Evolutionary conservation across 2,888 invertebrate genomes (phyloP), one percentile per base, ranked within the genome.

Genomic region (Habroteleia sp.): DNA sequence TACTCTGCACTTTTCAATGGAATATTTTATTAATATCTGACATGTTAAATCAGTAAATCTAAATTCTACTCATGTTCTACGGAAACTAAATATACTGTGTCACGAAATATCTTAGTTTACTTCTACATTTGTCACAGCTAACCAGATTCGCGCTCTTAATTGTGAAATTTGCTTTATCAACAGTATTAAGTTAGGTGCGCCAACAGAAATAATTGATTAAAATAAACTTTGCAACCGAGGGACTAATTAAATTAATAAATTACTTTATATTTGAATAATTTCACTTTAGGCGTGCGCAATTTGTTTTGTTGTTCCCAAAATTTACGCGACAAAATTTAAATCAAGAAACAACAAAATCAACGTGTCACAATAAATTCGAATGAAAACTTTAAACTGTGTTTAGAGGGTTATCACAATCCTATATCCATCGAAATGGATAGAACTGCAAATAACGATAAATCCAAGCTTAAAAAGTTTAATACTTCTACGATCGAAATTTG

Each of bases 91-190:
- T 39, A 63, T 20, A 6, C 17, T 50, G 6, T 11, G 23, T 35
- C 10, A 33, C 35, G 14, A 17, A 17, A 52, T 52, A 42, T 44
- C 44, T 35, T 42, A 35, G 52, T 63, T 54, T 16, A 25, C 42
- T 42, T 14, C 41, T 6, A 44, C 17, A 42, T 52, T 52, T 65
- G 65, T 65, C 16, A 25, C 33, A 42, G 6, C 37, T 52, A 41
- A 65, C 42, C 27, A 35, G 27, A 54, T 65, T 44, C 20, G 3
- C 8, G 52, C 16, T 52, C 52, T 65, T 65, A 52, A 65, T 65
- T 54, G 54, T 14, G 33, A 54, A 54, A 65, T 65, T 54, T 37
- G 44, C 52, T 65, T 42, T 35, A 52, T 65, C 52, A 65, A 65
- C 52, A 65, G 27, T 27, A 65, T 35, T 35, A 35, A 65, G 35